A percentile compares a stretch with the other conserved stretches of the same genome.
Conservation (phyloP, 1,140 invertebrate genomes). For the Anastatus disparis region DNA sequence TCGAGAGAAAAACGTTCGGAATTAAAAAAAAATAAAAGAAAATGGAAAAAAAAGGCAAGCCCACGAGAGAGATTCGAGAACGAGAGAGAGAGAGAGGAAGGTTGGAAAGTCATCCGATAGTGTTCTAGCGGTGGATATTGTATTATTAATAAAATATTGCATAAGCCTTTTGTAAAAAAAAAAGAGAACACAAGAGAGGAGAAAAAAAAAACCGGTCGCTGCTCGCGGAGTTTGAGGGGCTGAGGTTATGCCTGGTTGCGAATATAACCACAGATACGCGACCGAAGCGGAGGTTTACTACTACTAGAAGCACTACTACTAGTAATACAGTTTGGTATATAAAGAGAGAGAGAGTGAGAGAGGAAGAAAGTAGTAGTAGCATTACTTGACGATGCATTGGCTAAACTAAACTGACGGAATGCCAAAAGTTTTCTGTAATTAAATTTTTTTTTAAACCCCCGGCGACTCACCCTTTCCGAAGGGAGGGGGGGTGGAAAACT, state of each 20-base stretch:
- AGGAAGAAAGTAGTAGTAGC: constrained; percentile 26
- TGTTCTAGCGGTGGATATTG: constrained; percentile 46
- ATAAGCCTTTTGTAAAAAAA: constrained; percentile 52
- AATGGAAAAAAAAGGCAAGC: background rate
- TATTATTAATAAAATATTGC: constrained; percentile 58
- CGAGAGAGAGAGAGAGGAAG: constrained; percentile 27
- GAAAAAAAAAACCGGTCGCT: background rate
- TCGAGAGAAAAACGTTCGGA: too few species aligned
- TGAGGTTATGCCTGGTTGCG: constrained; percentile 51
- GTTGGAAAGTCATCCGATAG: constrained; percentile 48
- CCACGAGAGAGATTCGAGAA: too few species aligned
- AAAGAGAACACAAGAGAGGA: constrained; percentile 34
- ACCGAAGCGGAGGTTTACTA: constrained; percentile 41
- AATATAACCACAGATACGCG: constrained; percentile 57
- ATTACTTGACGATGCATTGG: constrained; percentile 42
- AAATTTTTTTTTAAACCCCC: constrained; percentile 60
- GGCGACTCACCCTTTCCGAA: background rate
- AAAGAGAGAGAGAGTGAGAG: constrained; percentile 28
- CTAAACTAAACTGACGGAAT: constrained; percentile 62
- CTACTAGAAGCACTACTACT: too few species aligned
- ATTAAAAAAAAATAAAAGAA: background rate
- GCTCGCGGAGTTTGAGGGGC: constrained; percentile 33
- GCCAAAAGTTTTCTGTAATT: constrained; percentile 64
- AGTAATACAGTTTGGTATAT: too few species aligned
- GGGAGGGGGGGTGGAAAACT: too few species aligned